A percentile compares a stretch with the other conserved stretches of the same genome.
Conservation (phyloP, 2,113 vertebrate species). For the Grammomys surdaster region DNA sequence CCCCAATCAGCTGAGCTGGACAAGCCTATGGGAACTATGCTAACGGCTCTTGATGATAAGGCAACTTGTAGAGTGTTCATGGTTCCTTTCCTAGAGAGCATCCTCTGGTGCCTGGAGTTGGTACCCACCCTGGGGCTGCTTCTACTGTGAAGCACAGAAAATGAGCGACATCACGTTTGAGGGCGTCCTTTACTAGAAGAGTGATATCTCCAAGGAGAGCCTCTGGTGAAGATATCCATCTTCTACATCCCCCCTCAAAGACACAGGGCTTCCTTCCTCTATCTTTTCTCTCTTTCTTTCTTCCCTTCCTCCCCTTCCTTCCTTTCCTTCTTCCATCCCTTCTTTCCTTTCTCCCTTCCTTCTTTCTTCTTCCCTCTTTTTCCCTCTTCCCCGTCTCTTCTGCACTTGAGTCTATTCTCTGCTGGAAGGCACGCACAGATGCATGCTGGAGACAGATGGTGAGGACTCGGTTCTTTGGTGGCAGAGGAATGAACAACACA, state of each 20-base stretch:
- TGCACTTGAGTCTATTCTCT: accelerated
- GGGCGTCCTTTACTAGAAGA: not conserved
- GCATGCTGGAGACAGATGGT: accelerated
- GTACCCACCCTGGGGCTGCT: not conserved
- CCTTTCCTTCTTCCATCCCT: accelerated
- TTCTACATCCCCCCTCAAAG: not conserved
- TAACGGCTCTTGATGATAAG: not conserved
- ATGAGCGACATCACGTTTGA: not conserved
- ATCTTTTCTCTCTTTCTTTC: accelerated
- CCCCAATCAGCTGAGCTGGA: not conserved
- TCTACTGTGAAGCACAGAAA: not conserved
- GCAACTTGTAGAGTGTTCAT: not conserved
- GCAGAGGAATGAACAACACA: not conserved
- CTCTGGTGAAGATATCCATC: not conserved
- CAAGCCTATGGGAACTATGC: not conserved
- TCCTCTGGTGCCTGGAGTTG: not conserved
- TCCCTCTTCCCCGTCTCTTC: too few relatives aligned
- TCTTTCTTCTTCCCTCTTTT: accelerated
- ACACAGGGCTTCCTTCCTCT: not conserved
- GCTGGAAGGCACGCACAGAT: not conserved
- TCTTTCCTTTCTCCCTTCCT: accelerated
- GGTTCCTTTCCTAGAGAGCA: not conserved
- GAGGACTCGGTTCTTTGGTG: not conserved
- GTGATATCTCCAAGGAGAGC: not conserved
- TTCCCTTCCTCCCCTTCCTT: too few relatives aligned